These are phyloP conservation scores for Gobiocypris rarus DNA, from an alignment of 2,113 vertebrate species.

Conservation along the genomic window DNA sequence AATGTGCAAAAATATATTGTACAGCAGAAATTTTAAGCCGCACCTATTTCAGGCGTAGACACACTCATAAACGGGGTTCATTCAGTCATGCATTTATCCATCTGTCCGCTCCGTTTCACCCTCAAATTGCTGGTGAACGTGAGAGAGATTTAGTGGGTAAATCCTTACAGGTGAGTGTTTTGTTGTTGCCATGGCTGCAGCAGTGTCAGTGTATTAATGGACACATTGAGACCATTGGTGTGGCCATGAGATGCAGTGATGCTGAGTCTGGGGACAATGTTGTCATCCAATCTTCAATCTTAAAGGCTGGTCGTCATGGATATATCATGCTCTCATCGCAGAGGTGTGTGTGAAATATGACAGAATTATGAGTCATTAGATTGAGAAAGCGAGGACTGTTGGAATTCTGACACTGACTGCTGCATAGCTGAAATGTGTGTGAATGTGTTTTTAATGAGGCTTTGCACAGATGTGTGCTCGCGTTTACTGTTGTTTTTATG, in stretches of 20 bases:
- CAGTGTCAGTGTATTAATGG: neutral
- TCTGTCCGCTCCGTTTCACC: neutral
- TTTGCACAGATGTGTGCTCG: neutral
- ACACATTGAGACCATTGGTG: neutral
- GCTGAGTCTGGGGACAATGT: neutral
- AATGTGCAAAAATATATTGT: neutral
- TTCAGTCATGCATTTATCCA: neutral
- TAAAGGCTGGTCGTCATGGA: conserved; percentile 17
- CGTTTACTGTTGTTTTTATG: neutral
- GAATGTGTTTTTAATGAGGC: neutral
- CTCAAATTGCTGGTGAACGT: neutral
- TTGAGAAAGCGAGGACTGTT: neutral
- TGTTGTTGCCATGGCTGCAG: conserved; percentile 2
- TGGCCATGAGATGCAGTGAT: neutral
- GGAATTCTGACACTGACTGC: neutral
- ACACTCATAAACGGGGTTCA: neutral
- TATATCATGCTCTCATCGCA: neutral
- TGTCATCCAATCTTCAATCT: conserved; percentile 13
- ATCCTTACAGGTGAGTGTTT: conserved; percentile 7
- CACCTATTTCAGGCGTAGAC: neutral
- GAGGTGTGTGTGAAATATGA: conserved; percentile 4
- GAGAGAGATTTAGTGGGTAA: neutral
- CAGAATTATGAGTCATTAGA: neutral
- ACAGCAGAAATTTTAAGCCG: neutral
- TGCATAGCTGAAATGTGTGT: neutral